Base-by-base conservation (phyloP, 2,797 vertebrate genomes). In the Pseudochromis fuscus region DNA sequence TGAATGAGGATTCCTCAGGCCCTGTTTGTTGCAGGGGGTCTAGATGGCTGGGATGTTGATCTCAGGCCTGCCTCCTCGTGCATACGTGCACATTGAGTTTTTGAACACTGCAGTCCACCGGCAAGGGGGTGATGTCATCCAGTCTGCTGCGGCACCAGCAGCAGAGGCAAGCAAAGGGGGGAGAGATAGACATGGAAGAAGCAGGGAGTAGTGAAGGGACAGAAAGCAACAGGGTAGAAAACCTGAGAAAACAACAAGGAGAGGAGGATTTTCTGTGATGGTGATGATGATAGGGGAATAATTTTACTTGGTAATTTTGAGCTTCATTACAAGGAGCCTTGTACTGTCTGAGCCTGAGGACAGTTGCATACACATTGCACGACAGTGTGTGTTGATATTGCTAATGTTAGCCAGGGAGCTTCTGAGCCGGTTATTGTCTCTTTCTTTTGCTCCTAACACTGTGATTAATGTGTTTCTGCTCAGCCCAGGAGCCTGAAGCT, bases 91-190 rank as follows among this genome's bases (percentile, higher is more conserved):
- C 30, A 9, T 15, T 51, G 74, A 79, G 58, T 83, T 82, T 88
- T 70, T 52, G 31, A 87, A 89, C 84, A 82, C 90, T 90, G 89
- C 89, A 92, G 90, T 91, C 87, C 82, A 78, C 75, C 53, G 18
- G 81, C 59, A 46, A 81, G 67, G 62, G 46, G 77, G 73, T 94
- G 93, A 94, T 90, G 93, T 95, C 93, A 95, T 93, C 77, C 79
- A 79, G 89, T 91, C 91, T 93, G 90, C 92, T 89, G 94, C 93
- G 88, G 92, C 87, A 79, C 63, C 77, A 68, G 84, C 79, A 75
- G 82, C 87, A 82, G 73, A 82, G 65, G 82, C 79, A 37, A 68
- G 57, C 3, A 33, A 60, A 50, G 66, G 46, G 38, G 77, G 53
- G 45, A 15, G 59, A 60, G 61, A 48, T 49, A 30, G 69, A 38